Conservation (phyloP, 1,140 invertebrate genomes). For the Musca domestica region DNA sequence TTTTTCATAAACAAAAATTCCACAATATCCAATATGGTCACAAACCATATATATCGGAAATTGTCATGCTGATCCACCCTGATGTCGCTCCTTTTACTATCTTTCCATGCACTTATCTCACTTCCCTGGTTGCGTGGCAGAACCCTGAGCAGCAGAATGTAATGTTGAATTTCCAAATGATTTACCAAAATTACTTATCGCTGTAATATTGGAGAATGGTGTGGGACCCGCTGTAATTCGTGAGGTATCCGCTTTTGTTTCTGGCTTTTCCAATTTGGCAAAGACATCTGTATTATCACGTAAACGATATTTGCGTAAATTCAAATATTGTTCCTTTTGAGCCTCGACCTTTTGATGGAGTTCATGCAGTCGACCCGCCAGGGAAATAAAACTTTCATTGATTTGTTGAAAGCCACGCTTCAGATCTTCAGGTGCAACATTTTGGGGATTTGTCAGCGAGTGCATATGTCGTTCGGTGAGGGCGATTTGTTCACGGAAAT, state of each 20-base stretch:
- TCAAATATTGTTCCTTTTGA: conserved; percentile 81
- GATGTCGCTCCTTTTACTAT: too few species aligned
- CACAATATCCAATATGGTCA: too few species aligned
- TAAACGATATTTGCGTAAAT: conserved; percentile 72
- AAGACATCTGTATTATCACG: conserved; percentile 80
- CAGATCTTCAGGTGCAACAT: conserved; percentile 67
- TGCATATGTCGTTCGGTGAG: conserved; percentile 71
- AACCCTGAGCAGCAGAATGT: conserved; percentile 27
- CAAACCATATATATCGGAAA: too few species aligned
- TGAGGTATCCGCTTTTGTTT: conserved; percentile 33
- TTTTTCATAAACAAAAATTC: neutral
- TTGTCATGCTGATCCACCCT: too few species aligned
- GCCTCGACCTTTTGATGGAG: conserved; percentile 72
- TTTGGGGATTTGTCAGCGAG: conserved; percentile 64
- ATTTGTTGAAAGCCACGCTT: conserved; percentile 69
- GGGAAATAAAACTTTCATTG: conserved; percentile 79
- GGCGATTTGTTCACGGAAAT: conserved; percentile 70
- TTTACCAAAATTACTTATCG: conserved; percentile 43
- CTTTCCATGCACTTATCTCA: too few species aligned
- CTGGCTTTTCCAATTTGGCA: conserved; percentile 54
- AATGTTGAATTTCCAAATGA: conserved; percentile 29
- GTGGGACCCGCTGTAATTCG: conserved; percentile 60
- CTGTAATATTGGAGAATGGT: conserved; percentile 58
- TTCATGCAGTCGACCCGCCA: conserved; percentile 79
- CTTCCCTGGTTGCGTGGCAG: neutral